Evolutionary conservation across 2,113 vertebrate genomes (phyloP).

Genomic region (Mugil cephalus): DNA sequence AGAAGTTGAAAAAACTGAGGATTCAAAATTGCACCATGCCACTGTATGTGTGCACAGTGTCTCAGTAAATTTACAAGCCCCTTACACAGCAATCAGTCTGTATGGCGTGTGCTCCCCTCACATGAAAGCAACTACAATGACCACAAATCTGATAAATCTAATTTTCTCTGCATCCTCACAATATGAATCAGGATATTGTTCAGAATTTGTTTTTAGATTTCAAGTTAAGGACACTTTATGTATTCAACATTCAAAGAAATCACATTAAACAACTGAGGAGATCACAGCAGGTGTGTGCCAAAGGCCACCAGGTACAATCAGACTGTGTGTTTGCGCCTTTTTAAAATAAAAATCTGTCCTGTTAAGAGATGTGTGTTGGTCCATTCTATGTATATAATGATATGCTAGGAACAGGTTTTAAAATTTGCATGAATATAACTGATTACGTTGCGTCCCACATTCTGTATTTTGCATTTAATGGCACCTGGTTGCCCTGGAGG

Average conservation of each 20-base stretch:
- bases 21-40: no score
- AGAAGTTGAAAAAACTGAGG: no score
- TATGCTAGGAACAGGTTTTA: neutral
- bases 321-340: neutral
- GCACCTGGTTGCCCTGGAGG: constrained; percentile 9
- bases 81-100: neutral
- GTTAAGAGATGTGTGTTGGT: neutral
- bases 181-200: neutral
- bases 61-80: neutral
- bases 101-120: neutral
- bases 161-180: neutral
- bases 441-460: neutral
- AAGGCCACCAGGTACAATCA: neutral
- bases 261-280: neutral
- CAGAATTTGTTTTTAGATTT: neutral
- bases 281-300: neutral
- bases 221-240: neutral
- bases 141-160: neutral
- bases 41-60: neutral
- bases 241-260: no score
- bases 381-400: neutral
- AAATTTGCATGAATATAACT: neutral
- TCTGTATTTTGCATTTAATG: neutral
- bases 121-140: neutral
- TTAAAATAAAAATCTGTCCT: neutral